Percentiles rank a stretch among this genome's conserved stretches.
These are phyloP conservation scores for Phanerotoma sp. DNA, from an alignment of 2,888 invertebrate genomes.

Conservation along the genomic window DNA sequence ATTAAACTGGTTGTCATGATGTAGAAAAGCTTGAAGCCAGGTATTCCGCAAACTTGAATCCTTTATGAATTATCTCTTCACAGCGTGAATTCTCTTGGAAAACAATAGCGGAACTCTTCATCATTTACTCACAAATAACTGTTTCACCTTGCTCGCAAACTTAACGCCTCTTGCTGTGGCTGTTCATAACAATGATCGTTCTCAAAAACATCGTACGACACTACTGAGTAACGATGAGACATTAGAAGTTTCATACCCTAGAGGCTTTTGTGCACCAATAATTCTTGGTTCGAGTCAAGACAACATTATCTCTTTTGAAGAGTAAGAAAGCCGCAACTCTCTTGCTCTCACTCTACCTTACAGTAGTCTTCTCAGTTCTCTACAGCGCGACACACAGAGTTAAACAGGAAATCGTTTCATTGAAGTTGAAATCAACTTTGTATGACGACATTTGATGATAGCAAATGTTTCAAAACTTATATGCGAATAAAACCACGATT, in stretches of 20 bases:
- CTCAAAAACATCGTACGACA: neutral
- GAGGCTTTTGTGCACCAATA: constrained; percentile 7
- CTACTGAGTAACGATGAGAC: neutral
- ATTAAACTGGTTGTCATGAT: neutral
- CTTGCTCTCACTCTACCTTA: neutral
- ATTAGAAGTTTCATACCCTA: constrained; percentile 4
- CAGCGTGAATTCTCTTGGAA: neutral
- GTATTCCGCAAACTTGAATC: neutral
- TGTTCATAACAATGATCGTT: neutral
- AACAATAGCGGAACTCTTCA: neutral
- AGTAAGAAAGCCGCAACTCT: neutral
- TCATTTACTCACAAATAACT: constrained; percentile 3
- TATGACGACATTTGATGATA: neutral
- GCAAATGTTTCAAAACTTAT: neutral
- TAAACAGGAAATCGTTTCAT: neutral
- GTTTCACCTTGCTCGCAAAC: neutral
- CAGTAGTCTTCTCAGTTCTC: neutral
- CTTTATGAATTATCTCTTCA: neutral
- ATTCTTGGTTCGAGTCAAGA: neutral
- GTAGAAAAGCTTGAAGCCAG: constrained; percentile 1
- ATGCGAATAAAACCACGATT: neutral
- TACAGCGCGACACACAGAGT: neutral
- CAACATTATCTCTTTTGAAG: constrained; percentile 1
- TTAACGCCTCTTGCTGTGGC: neutral
- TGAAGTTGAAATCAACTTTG: neutral